These are phyloP conservation scores for Tanypteryx hageni DNA, from an alignment of 2,888 invertebrate species.

Conservation along the genomic window DNA sequence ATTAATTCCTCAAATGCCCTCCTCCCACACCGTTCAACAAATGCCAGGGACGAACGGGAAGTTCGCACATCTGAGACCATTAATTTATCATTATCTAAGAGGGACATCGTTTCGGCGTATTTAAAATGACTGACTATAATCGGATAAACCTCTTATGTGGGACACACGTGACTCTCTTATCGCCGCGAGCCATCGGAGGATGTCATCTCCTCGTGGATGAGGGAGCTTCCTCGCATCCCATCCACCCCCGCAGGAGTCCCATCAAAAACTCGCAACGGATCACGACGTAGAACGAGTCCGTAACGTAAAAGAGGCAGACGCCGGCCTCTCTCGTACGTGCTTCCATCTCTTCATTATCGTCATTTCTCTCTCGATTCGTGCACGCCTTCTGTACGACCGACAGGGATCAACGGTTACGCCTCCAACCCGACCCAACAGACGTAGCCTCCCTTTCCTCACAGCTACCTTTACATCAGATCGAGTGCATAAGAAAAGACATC, in stretches of 20 bases:
- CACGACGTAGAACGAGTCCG: not conserved
- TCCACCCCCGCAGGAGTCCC: not conserved
- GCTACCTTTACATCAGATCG: not conserved
- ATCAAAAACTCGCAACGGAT: not conserved
- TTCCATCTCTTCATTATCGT: too few species aligned
- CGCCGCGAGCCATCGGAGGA: not conserved
- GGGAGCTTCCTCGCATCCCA: not conserved
- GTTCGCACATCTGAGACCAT: too few species aligned
- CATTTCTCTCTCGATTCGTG: too few species aligned
- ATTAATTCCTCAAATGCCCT: too few species aligned
- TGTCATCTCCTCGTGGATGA: not conserved
- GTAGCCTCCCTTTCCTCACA: too few species aligned
- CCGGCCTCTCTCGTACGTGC: not conserved
- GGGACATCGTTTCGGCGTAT: not conserved
- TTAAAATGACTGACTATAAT: not conserved
- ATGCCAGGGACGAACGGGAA: too few species aligned
- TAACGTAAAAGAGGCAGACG: not conserved
- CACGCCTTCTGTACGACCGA: too few species aligned
- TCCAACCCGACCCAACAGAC: too few species aligned
- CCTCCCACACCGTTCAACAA: too few species aligned
- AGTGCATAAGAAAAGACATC: not conserved
- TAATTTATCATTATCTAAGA: not conserved
- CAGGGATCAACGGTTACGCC: too few species aligned
- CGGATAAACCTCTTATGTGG: not conserved
- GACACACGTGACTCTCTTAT: constrained; percentile 19